Conservation (phyloP, 2,113 vertebrate genomes). For the Megaceryle maxima region DNA sequence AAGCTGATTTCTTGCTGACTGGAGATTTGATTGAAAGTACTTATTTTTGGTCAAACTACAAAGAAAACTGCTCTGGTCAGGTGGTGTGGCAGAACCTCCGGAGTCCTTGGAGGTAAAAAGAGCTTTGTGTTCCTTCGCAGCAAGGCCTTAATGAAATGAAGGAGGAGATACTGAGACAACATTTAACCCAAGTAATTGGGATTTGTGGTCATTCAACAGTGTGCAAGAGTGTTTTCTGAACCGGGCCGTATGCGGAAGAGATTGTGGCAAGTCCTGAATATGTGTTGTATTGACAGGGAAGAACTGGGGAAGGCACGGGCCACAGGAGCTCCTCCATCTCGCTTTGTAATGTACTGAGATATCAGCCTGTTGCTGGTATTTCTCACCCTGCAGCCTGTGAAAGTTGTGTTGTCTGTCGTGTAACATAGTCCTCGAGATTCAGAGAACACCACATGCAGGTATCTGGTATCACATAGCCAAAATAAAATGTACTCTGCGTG, state of each 20-base stretch:
- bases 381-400: neutral
- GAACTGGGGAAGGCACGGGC: accelerated
- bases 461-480: neutral
- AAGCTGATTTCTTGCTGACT: neutral
- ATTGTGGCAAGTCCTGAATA: neutral
- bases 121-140: neutral
- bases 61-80: neutral
- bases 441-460: neutral
- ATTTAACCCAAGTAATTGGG: neutral
- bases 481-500: neutral
- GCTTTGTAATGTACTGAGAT: neutral
- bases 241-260: neutral
- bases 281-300: neutral
- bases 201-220: neutral
- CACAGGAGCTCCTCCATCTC: neutral
- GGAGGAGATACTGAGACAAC: neutral
- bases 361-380: neutral
- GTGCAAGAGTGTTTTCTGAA: neutral
- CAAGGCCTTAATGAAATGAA: neutral
- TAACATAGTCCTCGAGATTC: neutral
- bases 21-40: neutral
- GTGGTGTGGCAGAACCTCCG: neutral
- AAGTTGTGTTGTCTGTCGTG: neutral
- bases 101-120: neutral
- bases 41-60: neutral